These are phyloP conservation scores for Carcina quercana DNA, from an alignment of 2,888 invertebrate species.

Conservation along the genomic window DNA sequence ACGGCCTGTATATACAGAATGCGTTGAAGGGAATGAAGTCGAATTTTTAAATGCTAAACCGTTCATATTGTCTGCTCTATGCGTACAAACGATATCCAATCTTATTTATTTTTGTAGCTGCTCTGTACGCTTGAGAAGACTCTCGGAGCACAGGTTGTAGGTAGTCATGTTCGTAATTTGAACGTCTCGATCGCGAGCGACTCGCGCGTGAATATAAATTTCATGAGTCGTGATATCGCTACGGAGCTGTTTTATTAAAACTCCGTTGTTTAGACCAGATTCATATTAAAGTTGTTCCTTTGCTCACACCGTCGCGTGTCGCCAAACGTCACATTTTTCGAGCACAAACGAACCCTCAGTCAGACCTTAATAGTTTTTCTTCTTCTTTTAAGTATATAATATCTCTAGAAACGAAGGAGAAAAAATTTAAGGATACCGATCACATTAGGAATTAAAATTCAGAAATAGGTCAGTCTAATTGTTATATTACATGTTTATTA, in stretches of 20 bases:
- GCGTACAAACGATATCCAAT: too few relatives aligned
- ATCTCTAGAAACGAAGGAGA: too few relatives aligned
- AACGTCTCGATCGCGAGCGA: conserved; percentile 33
- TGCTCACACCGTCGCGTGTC: conserved; percentile 25
- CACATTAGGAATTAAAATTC: too few relatives aligned
- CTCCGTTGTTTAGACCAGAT: conserved; percentile 37
- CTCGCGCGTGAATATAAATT: conserved; percentile 46
- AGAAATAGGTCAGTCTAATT: too few relatives aligned
- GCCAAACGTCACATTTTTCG: too few relatives aligned
- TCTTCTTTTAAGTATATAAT: too few relatives aligned
- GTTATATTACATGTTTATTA: too few relatives aligned
- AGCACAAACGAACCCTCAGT: conserved; percentile 12
- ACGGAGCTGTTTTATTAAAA: conserved; percentile 45
- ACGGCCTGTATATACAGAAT: background rate
- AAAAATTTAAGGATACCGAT: too few relatives aligned
- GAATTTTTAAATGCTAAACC: background rate
- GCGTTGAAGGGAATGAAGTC: background rate
- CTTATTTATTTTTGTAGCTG: too few relatives aligned
- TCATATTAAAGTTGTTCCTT: conserved; percentile 33
- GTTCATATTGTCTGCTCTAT: background rate
- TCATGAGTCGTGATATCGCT: conserved; percentile 39
- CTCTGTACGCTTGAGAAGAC: background rate
- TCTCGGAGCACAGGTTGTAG: background rate
- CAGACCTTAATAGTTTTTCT: too few relatives aligned
- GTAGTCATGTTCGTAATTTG: conserved; percentile 25